These are phyloP conservation scores for Melitaea athalia DNA, from an alignment of 2,888 invertebrate species.

Conservation along the genomic window DNA sequence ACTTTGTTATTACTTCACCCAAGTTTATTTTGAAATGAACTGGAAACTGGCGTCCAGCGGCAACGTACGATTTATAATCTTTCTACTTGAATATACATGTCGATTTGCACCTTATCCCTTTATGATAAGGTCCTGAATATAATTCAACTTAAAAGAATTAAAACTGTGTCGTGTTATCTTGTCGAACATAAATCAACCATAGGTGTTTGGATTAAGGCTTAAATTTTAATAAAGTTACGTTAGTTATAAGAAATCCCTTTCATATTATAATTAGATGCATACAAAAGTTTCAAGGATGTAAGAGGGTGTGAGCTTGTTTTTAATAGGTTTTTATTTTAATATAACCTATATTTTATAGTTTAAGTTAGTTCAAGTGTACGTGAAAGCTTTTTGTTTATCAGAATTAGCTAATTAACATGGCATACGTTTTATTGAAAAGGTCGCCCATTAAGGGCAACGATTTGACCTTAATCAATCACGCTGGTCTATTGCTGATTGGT, in stretches of 20 bases:
- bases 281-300: constrained; percentile 32
- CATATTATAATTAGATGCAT: constrained; percentile 37
- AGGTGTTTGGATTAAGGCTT: constrained; percentile 1
- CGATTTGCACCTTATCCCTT: constrained; percentile 48
- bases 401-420: no score
- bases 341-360: not conserved
- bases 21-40: constrained; percentile 76
- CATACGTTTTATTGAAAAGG: no score
- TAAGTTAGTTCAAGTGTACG: not conserved
- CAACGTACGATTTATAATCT: constrained; percentile 62
- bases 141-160: constrained; percentile 9
- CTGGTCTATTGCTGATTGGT: no score
- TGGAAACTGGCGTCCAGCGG: constrained; percentile 65
- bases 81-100: constrained; percentile 38
- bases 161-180: constrained; percentile 19
- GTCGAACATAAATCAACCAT: constrained; percentile 22
- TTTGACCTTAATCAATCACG: no score
- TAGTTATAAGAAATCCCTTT: constrained; percentile 21
- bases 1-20: constrained; percentile 71
- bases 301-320: constrained; percentile 9
- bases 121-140: constrained; percentile 33
- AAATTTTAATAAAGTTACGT: not conserved
- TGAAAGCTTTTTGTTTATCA: not conserved
- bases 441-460: no score
- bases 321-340: constrained; percentile 1